Conservation (phyloP, 1,140 invertebrate species). For the Drosophila trapezifrons region DNA sequence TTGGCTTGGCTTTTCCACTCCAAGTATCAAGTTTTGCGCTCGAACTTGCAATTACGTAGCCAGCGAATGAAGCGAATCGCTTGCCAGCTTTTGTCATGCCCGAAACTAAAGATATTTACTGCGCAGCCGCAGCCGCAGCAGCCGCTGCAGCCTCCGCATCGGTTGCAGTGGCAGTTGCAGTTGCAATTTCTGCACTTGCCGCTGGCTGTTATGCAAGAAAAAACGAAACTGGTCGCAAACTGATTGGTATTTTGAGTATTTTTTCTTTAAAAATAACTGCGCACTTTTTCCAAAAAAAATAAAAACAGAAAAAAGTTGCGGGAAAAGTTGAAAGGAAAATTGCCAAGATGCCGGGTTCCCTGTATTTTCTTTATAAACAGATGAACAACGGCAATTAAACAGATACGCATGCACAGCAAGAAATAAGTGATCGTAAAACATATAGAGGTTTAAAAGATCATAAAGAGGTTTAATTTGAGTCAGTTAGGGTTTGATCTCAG, state of each 20-base stretch:
- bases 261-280: slow-evolving; percentile 46
- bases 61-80: slow-evolving; percentile 72
- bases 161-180: slow-evolving; percentile 48
- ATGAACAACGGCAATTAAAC: slow-evolving; percentile 61
- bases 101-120: slow-evolving; percentile 71
- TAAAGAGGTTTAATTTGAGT: background rate
- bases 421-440: background rate
- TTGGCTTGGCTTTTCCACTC: slow-evolving; percentile 23
- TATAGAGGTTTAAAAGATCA: too few species aligned
- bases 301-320: slow-evolving; percentile 18
- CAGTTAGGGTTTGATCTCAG: background rate
- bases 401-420: slow-evolving; percentile 32
- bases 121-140: slow-evolving; percentile 48
- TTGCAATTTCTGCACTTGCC: slow-evolving; percentile 42
- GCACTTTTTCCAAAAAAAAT: slow-evolving; percentile 30
- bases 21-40: slow-evolving; percentile 68
- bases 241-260: slow-evolving; percentile 37
- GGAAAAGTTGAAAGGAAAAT: slow-evolving; percentile 76
- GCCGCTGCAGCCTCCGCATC: slow-evolving; percentile 20
- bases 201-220: slow-evolving; percentile 66
- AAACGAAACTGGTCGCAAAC: slow-evolving; percentile 68
- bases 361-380: slow-evolving; percentile 62
- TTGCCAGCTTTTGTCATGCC: slow-evolving; percentile 63
- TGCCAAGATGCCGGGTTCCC: slow-evolving; percentile 51
- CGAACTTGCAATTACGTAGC: slow-evolving; percentile 75